Percentiles rank a stretch among this genome's conserved stretches.
These are phyloP conservation scores for Pseudachorutes palmiensis DNA, from an alignment of 1,140 invertebrate genomes.

Conservation along the genomic window DNA sequence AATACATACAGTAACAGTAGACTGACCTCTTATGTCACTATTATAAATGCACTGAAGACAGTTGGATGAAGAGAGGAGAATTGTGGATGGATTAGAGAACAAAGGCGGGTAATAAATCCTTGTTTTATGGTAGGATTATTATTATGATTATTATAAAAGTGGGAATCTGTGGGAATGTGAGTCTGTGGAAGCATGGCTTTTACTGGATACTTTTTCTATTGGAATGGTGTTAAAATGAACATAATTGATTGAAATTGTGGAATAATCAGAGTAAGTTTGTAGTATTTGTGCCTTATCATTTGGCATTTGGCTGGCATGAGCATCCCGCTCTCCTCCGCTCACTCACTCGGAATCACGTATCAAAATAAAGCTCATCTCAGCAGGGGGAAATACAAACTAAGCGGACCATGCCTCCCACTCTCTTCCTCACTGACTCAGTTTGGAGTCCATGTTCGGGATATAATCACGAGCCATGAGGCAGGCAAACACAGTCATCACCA, in stretches of 20 bases:
- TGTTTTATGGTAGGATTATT: too few species aligned
- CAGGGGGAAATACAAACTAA: too few species aligned
- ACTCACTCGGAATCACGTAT: too few species aligned
- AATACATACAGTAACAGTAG: not conserved
- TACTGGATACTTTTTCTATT: not conserved
- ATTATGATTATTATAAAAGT: too few species aligned
- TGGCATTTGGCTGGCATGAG: too few species aligned
- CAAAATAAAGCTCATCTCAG: too few species aligned
- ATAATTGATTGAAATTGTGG: not conserved
- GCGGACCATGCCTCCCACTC: too few species aligned
- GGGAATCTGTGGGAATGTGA: not conserved
- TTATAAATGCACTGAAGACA: not conserved
- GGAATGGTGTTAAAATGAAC: not conserved
- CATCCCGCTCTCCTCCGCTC: too few species aligned
- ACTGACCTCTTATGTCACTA: not conserved
- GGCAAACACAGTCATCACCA: conserved; percentile 99
- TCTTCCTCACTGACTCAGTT: too few species aligned
- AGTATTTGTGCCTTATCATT: too few species aligned
- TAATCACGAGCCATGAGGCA: conserved; percentile 96
- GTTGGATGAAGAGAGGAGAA: not conserved
- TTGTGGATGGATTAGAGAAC: too few species aligned
- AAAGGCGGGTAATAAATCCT: not conserved
- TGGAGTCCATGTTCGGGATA: conserved; percentile 70
- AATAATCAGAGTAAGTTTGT: too few species aligned
- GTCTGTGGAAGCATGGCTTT: not conserved